Evolutionary conservation across 2,888 invertebrate species (phyloP), one percentile per base, ranked within the genome.

Genomic region (Lissocephala sabroskyi): DNA sequence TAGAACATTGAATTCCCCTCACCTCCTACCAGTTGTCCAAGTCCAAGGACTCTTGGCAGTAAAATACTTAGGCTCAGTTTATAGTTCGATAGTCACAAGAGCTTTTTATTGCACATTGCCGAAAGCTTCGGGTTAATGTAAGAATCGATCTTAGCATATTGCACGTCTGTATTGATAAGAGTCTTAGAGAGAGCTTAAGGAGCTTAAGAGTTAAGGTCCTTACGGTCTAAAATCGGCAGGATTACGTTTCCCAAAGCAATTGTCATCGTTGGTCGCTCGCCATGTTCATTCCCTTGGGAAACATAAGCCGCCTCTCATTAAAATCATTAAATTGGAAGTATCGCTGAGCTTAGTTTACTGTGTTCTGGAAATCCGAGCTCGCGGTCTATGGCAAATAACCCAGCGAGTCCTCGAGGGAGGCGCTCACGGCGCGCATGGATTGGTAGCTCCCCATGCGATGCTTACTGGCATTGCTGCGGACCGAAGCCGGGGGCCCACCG

Each of bases 361-460:
- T n/a, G n/a, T n/a, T n/a, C n/a, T n/a, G 32, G 6, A 32, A 32
- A 11, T 32, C 3, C 3, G 4, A 32, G 3, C 13, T 23, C n/a
- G n/a, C n/a, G n/a, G n/a, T n/a, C 79, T 80, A 86, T 79, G 86
- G 86, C 76, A 86, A 80, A 78, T 86, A 86, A 29, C 86, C 86
- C 53, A 86, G 75, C 26, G 85, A 84, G 62, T 86, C 85, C 62
- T 85, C 86, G n/a, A 86, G 68, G 2, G 85, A 85, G 47, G 84
- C 81, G 79, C 83, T 82, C 60, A 84, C 79, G 49, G 82, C 79
- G 47, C 82, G 75, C 78, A 85, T 81, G 26, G 84, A 80, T 52
- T 85, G 85, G 56, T 85, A 85, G 55, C 79, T 82, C 35, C 71
- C 62, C 56, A 76, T 79, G 45, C 70, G 64, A 14, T 57, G 63